Conservation (phyloP, 1,140 invertebrate genomes). For the Bombus vancouverensis region DNA sequence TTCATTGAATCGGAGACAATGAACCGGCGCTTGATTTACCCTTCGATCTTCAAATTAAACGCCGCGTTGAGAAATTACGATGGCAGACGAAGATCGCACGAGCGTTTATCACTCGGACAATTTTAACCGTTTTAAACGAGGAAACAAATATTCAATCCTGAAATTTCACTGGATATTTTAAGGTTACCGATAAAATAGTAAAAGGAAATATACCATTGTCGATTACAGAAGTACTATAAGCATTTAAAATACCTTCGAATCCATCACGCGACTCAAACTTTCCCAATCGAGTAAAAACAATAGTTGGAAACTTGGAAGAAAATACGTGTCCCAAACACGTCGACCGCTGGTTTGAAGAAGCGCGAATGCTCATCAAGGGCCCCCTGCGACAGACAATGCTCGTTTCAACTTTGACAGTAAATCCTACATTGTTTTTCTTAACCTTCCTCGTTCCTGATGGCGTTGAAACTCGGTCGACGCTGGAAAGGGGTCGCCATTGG, state of each 20-base stretch:
- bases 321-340: neutral
- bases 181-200: no score
- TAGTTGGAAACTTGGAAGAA: neutral
- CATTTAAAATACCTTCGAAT: no score
- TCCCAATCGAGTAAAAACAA: neutral
- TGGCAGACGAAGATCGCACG: no score
- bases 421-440: constrained; percentile 51
- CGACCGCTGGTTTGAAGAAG: neutral
- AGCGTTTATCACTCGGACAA: no score
- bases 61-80: no score
- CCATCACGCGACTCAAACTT: neutral
- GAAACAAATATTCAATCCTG: no score
- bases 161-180: no score
- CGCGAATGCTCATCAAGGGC: neutral
- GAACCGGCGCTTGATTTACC: no score
- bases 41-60: no score
- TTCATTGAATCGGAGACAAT: constrained; percentile 1
- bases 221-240: no score
- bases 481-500: constrained; percentile 22
- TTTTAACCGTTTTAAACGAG: neutral
- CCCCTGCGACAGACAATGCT: constrained; percentile 2
- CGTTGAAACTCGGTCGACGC: neutral
- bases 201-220: no score
- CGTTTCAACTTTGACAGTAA: constrained; percentile 39
- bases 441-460: constrained; percentile 7